These are phyloP conservation scores for Spodoptera exigua DNA, from an alignment of 2,888 invertebrate genomes.

Conservation along the genomic window DNA sequence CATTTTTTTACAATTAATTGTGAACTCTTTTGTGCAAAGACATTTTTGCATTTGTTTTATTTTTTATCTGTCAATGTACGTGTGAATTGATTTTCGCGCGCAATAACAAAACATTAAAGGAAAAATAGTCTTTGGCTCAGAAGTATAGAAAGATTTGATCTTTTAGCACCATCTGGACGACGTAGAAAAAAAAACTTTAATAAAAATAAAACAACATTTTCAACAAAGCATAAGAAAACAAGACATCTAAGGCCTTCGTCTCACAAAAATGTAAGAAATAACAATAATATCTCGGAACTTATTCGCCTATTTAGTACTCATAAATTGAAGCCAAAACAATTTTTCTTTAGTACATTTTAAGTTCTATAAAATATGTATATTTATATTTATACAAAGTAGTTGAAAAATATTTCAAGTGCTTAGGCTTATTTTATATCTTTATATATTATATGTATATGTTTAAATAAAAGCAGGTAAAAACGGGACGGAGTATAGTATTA, in stretches of 20 bases:
- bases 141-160: slow-evolving; percentile 79
- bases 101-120: slow-evolving; percentile 49
- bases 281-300: slow-evolving; percentile 13
- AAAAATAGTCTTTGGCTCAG: slow-evolving; percentile 84
- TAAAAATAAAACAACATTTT: slow-evolving; percentile 54
- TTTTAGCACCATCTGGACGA: slow-evolving; percentile 85
- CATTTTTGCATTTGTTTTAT: slow-evolving; percentile 12
- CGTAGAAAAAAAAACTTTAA: slow-evolving; percentile 63
- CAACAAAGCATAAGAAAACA: slow-evolving; percentile 47
- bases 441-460: slow-evolving; percentile 39
- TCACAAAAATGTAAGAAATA: slow-evolving; percentile 14
- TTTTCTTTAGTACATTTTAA: slow-evolving; percentile 27
- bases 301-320: slow-evolving; percentile 49
- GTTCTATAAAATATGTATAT: slow-evolving; percentile 38
- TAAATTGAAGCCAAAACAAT: slow-evolving; percentile 49
- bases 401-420: slow-evolving; percentile 49
- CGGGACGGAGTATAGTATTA: slow-evolving; percentile 75
- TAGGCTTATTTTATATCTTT: slow-evolving; percentile 35
- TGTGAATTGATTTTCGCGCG: slow-evolving; percentile 25
- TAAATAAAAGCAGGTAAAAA: slow-evolving; percentile 69
- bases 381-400: slow-evolving; percentile 44
- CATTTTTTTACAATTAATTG: background rate
- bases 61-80: slow-evolving; percentile 26
- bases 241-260: slow-evolving; percentile 21
- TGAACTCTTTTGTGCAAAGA: slow-evolving; percentile 9